Evolutionary conservation across 2,113 vertebrate species (phyloP).

Genomic region (Coregonus clupeaformis): DNA sequence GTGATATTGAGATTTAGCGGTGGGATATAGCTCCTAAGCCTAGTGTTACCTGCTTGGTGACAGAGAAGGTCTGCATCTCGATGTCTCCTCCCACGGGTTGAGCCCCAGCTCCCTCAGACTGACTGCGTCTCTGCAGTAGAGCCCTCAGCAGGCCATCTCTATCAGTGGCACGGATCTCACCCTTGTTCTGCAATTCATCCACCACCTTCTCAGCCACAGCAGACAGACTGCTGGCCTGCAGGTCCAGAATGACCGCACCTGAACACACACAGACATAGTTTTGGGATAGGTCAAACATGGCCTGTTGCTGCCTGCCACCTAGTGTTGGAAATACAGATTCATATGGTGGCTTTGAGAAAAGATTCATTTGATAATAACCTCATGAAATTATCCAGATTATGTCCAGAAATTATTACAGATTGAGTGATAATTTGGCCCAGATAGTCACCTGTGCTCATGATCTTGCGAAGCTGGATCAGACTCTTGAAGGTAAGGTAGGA

Average conservation of each 20-base stretch:
- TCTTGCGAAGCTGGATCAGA: conserved; percentile 80
- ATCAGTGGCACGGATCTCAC: conserved; percentile 76
- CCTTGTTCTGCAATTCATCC: conserved; percentile 77
- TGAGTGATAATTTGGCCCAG: too few species aligned
- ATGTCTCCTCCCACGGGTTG: conserved; percentile 56
- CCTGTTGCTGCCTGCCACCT: background rate
- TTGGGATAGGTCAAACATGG: background rate
- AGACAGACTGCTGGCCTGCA: conserved; percentile 74
- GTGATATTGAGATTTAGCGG: background rate
- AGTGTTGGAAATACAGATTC: background rate
- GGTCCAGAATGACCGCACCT: conserved; percentile 82
- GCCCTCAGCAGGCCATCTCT: conserved; percentile 70
- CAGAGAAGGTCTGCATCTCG: conserved; percentile 74
- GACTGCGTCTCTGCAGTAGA: conserved; percentile 82
- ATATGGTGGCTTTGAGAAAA: background rate
- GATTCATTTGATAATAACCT: background rate
- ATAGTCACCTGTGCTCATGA: conserved; percentile 78
- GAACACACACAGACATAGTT: background rate
- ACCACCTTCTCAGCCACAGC: conserved; percentile 74
- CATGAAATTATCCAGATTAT: background rate
- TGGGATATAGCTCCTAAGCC: too few species aligned
- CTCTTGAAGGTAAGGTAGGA: conserved; percentile 90
- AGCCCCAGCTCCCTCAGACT: conserved; percentile 35
- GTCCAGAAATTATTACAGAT: background rate
- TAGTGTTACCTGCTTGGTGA: conserved; percentile 64